Evolutionary conservation across 2,888 invertebrate genomes (phyloP), one percentile per base, ranked within the genome.

Genomic region (Ornithoptera alexandrae): DNA sequence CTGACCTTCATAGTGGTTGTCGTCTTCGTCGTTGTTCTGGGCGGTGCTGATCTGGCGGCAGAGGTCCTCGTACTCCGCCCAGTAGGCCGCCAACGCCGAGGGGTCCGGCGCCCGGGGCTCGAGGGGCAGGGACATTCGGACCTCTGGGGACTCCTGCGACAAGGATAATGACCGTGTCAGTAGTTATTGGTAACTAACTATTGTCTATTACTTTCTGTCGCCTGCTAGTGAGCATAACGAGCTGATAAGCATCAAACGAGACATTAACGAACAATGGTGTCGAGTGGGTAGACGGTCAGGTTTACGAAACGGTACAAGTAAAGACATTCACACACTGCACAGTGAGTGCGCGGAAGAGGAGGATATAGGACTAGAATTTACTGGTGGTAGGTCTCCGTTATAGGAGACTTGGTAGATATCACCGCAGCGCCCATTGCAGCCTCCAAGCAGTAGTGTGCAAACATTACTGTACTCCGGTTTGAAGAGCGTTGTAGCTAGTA

Each of bases 21-120:
- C 92, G 20, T 92, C 92, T 1, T 92, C 94, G 20, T 94, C 94
- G 62, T 93, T 82, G 72, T 89, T 87, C 73, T 93, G 90, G 0
- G 92, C 90, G 74, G 93, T 90, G 80, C 93, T 93, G 81, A 94
- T 93, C 83, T 94, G 93, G 72, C 94, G 93, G 75, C 93, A 93
- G 73, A 95, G 92, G 83, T 94, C 93, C 76, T 94, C 93, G 83
- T 94, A 94, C 78, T 95, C 95, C 42, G 95, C 94, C 94, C 95
- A 95, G 85, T 95, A 95, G 71, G 95, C 95, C 39, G 94, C 93
- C 74, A 94, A 91, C 76, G 94, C 92, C 24, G 90, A 81, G 62
- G 93, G 93, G 77, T 91, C 92, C 56, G 90, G 92, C 74, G 90
- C 89, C 17, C 87, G 88, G 71, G 86, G 80, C 68, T 84, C 78